Evolutionary conservation across 2,113 vertebrate species (phyloP), one percentile per base, ranked within the genome.

Genomic region (Stigmatopora nigra): DNA sequence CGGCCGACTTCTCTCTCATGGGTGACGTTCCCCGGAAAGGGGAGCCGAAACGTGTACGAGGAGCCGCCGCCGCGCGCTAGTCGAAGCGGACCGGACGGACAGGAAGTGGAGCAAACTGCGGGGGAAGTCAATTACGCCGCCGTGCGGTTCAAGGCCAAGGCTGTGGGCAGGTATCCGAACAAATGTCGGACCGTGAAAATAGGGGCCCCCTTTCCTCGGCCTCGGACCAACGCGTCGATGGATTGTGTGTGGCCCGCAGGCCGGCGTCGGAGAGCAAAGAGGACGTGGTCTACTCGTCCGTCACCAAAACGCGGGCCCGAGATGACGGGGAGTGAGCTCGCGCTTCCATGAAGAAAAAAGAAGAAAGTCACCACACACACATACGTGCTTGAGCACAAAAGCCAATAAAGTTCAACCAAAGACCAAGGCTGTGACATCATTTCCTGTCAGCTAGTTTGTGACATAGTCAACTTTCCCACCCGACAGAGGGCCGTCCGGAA

Each of bases 41-140:
- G 2, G 13, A 2, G 5, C 7, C 20, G 15, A 56, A 1, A 14
- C 5, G 52, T 31, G 20, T 55, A 55, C 52, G 6, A 11, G 2
- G 22, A 55, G 4, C 22, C 20, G 11, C 1, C 1, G 22, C 22
- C 53, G 20, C 12, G 4, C 14, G 20, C 20, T 2, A 22, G 25
- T 12, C 53, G 53, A 56, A 22, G 22, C 11, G 53, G 53, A 7
- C 22, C 22, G 2, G 12, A 56, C n/a, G 53, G 22, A 56, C 22
- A 31, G 53, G 52, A 65, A 11, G 0, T 15, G 16, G 5, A 12
- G 0, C 25, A 0, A 14, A 16, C 15, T 1, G 19, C 0, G 19
- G 65, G 71, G 4, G 81, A 80, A 0, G 1, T 74, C 53, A 83
- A 46, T 46, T 83, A 83, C 41, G 48, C 55, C 6, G 7, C 67